phyloP scores from a whole-genome alignment of 2,888 invertebrate species.

The Epinotia demarniana region DNA sequence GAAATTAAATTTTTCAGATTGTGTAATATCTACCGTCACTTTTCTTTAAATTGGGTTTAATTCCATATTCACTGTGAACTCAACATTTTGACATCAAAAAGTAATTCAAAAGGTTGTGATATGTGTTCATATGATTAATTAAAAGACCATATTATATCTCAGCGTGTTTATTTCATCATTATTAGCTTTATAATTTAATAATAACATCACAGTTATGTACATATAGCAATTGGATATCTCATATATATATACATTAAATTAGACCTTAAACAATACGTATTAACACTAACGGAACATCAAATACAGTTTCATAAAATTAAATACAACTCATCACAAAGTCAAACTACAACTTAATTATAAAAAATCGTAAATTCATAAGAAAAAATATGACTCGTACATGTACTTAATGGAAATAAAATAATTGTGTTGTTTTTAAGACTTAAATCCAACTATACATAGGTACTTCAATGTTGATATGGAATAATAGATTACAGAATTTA shows the following conservation, averaged over 20 bases:
- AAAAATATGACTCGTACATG: neutral
- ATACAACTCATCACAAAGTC: neutral
- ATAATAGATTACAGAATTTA: neutral
- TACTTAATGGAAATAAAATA: neutral
- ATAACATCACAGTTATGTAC: slow-evolving; percentile 42
- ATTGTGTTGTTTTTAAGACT: neutral
- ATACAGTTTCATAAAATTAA: slow-evolving; percentile 4
- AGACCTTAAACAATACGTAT: slow-evolving; percentile 20
- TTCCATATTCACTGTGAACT: too few relatives aligned
- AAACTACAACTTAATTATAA: neutral
- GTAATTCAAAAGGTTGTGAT: neutral
- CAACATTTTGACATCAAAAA: too few relatives aligned
- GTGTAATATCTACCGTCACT: too few relatives aligned
- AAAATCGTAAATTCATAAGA: neutral
- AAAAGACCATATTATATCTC: neutral
- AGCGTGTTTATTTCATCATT: slow-evolving; percentile 10
- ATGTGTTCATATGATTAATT: neutral
- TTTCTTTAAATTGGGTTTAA: too few relatives aligned
- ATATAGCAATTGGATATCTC: slow-evolving; percentile 36
- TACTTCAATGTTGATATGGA: neutral
- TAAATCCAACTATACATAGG: neutral
- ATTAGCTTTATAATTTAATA: slow-evolving; percentile 28
- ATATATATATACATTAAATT: slow-evolving; percentile 37
- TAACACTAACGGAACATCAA: slow-evolving; percentile 4
- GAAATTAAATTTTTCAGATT: too few relatives aligned